These are phyloP conservation scores for Amblyteles armatorius DNA, from an alignment of 2,888 invertebrate genomes.

Conservation along the genomic window DNA sequence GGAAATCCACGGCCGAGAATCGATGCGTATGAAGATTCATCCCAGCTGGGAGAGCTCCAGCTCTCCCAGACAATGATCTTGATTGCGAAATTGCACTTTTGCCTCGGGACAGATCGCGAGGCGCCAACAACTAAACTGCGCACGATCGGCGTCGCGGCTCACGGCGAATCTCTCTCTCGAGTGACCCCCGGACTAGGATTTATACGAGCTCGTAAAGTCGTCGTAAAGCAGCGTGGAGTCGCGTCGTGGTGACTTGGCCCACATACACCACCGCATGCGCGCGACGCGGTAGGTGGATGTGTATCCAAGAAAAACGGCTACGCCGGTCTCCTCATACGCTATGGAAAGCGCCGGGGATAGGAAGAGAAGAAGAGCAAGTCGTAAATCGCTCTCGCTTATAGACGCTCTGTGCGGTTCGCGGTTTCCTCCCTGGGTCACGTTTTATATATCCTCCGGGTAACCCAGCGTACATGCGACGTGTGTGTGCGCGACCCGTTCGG, in stretches of 20 bases:
- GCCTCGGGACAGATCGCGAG: not conserved
- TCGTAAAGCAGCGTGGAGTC: constrained; percentile 69
- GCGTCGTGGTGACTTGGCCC: constrained; percentile 77
- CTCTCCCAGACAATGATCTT: not conserved
- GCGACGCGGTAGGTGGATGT: constrained; percentile 57
- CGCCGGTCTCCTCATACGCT: constrained; percentile 45
- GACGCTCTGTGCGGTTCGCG: constrained; percentile 76
- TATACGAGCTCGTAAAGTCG: constrained; percentile 80
- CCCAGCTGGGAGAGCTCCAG: not conserved
- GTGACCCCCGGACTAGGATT: constrained; percentile 73
- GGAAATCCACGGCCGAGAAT: not conserved
- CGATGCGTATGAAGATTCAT: not conserved
- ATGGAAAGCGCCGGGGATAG: constrained; percentile 53
- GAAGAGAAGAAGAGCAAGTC: constrained; percentile 70
- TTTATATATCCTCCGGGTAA: constrained; percentile 69
- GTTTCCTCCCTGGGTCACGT: constrained; percentile 77
- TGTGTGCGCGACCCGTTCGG: constrained; percentile 29
- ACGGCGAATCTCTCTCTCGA: constrained; percentile 43
- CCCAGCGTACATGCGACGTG: constrained; percentile 26
- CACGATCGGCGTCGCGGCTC: constrained; percentile 18
- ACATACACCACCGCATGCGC: constrained; percentile 74
- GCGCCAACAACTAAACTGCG: constrained; percentile 13
- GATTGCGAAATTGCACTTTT: constrained; percentile 12
- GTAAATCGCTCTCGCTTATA: constrained; percentile 80
- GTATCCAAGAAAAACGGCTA: constrained; percentile 24